phyloP scores from a whole-genome alignment of 1,140 invertebrate genomes.

The Streblospio benedicti region DNA sequence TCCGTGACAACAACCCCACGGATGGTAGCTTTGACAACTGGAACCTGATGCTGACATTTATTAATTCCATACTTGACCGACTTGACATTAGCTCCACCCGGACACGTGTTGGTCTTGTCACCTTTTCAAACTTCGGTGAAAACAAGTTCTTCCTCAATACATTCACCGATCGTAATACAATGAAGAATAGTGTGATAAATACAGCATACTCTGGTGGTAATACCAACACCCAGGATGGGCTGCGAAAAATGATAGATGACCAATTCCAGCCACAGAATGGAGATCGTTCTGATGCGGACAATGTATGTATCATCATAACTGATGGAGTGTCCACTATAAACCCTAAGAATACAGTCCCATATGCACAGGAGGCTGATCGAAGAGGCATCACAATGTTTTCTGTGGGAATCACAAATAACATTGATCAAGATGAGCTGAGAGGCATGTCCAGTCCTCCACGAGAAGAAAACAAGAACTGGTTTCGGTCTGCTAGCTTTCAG shows the following conservation, averaged over 20 bases:
- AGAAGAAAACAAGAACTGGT: too few relatives aligned
- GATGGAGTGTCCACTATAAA: slow-evolving; percentile 15
- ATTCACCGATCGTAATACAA: neutral
- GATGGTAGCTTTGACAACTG: slow-evolving; percentile 5
- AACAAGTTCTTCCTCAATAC: slow-evolving; percentile 3
- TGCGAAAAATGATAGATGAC: slow-evolving; percentile 5
- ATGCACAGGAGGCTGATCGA: slow-evolving; percentile 9
- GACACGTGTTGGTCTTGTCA: slow-evolving; percentile 4
- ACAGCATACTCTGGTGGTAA: slow-evolving; percentile 4
- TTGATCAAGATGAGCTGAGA: slow-evolving; percentile 7
- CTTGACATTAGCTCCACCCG: neutral
- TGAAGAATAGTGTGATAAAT: too few relatives aligned
- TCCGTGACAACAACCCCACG: slow-evolving; percentile 5
- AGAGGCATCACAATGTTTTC: slow-evolving; percentile 7
- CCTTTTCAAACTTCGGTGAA: neutral
- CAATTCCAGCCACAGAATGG: slow-evolving; percentile 11
- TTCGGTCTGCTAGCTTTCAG: too few relatives aligned
- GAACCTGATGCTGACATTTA: neutral
- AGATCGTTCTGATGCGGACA: slow-evolving; percentile 15
- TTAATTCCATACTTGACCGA: neutral
- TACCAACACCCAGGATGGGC: slow-evolving; percentile 15
- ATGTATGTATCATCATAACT: slow-evolving; percentile 16
- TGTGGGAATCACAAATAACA: slow-evolving; percentile 11
- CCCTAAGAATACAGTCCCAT: neutral
- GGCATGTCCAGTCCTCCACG: too few relatives aligned